A percentile compares a stretch with the other conserved stretches of the same genome.
These are phyloP conservation scores for Galeruca laticollis DNA, from an alignment of 2,888 invertebrate species.

Conservation along the genomic window DNA sequence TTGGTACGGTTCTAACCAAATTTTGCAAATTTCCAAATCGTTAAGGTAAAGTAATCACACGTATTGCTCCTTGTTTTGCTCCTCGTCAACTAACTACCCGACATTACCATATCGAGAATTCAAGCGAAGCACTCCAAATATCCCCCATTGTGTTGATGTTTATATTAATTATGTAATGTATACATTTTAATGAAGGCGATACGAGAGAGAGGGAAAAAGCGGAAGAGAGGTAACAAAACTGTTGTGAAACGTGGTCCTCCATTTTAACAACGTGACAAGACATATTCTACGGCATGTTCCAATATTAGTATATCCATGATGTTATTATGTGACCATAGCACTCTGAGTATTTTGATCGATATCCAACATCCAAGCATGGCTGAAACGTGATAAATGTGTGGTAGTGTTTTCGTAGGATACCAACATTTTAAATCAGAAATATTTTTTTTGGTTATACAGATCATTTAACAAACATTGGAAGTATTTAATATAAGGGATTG, in stretches of 20 bases:
- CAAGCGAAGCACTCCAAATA: constrained; percentile 23
- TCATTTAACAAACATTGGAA: too few relatives aligned
- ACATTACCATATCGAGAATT: constrained; percentile 32
- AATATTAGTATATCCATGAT: constrained; percentile 37
- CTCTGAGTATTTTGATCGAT: constrained; percentile 32
- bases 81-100: background rate
- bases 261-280: constrained; percentile 35
- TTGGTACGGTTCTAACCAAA: background rate
- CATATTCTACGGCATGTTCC: constrained; percentile 34
- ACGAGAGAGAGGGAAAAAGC: constrained; percentile 13
- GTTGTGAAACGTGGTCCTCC: constrained; percentile 23
- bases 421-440: background rate
- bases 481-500: too few relatives aligned
- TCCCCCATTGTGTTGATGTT: constrained; percentile 43
- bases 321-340: constrained; percentile 41
- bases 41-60: background rate
- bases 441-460: too few relatives aligned
- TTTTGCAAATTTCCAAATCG: background rate
- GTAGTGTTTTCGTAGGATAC: background rate
- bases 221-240: constrained; percentile 35
- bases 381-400: constrained; percentile 14
- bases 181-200: constrained; percentile 44
- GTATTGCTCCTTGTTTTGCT: background rate
- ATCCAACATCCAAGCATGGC: constrained; percentile 17
- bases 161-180: constrained; percentile 47